Base-by-base conservation (phyloP, 2,797 vertebrate species). In the Saxicola maurus region DNA sequence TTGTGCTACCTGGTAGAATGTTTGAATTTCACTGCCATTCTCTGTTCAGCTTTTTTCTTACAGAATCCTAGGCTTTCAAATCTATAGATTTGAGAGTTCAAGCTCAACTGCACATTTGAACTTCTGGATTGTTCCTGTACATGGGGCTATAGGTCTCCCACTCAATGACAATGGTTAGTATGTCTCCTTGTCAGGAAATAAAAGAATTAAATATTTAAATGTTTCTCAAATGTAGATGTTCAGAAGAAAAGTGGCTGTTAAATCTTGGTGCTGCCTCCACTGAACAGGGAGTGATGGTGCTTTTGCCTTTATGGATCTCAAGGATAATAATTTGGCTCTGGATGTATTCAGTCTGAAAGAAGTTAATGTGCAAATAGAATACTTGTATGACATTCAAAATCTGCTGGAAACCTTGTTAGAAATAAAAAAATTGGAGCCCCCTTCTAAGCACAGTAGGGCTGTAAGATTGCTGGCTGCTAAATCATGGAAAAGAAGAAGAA, bases 321-420 rank as follows among this genome's bases (percentile, higher is more conserved):
- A 61, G 61, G 81, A 91, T 87, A 74, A 84, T 90, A 92, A 95
- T 88, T 93, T 92, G 84, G 56, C 80, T 91, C 80, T 87, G 90
- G 77, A 88, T 87, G 18, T 81, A 37, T 87, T 95, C 87, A 86
- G 79, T 74, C 74, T 93, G 88, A 93, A 86, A 92, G 73, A 94
- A 91, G 85, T 87, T 93, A 93, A 90, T 94, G 93, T 96, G 90
- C 89, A 96, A 96, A 96, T 91, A 83, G 80, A 95, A 96, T 94
- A 91, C 92, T 95, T 94, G 92, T 94, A 94, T 88, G 91, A 94
- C 87, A 95, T 95, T 92, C 93, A 86, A 92, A 95, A 96, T 96
- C 95, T 95, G 94, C 93, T 96, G 93, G 94, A 96, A 96, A 87
- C 94, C 93, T 96, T 96, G 93, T 96, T 96, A 96, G 88, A 95